Evolutionary conservation across 1,140 invertebrate genomes (phyloP).

Genomic region (Himalopsyche phryganea): DNA sequence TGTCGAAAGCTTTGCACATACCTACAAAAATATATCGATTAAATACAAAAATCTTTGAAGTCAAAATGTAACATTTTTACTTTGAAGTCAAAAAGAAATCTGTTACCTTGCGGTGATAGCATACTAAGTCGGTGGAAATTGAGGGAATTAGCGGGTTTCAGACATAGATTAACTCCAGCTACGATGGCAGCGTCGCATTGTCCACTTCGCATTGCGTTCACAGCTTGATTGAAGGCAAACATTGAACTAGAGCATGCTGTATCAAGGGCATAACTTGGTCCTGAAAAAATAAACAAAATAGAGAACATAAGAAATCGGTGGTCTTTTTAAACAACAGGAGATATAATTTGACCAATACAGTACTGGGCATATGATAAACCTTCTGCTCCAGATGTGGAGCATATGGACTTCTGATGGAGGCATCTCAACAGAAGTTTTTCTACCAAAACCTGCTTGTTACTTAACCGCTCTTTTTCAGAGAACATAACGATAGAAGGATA

Average conservation of each 20-base stretch:
- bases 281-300: conserved; percentile 39
- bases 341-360: too few relatives aligned
- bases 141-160: conserved; percentile 86
- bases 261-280: conserved; percentile 90
- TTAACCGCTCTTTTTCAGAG: too few relatives aligned
- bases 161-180: conserved; percentile 75
- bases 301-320: too few relatives aligned
- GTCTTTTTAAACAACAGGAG: too few relatives aligned
- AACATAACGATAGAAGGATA: too few relatives aligned
- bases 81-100: not conserved
- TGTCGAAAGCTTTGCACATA: conserved; percentile 91
- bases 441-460: too few relatives aligned
- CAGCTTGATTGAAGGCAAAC: conserved; percentile 84
- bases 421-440: too few relatives aligned
- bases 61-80: too few relatives aligned
- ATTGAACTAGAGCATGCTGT: conserved; percentile 94
- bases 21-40: conserved; percentile 18
- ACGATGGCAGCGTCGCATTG: conserved; percentile 92
- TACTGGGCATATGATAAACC: too few relatives aligned
- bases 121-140: conserved; percentile 91
- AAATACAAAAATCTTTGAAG: not conserved
- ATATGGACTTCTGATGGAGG: too few relatives aligned
- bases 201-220: conserved; percentile 74
- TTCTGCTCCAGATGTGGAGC: too few relatives aligned
- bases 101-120: conserved; percentile 76